Conservation (phyloP, 2,888 invertebrate species). For the Pristionchus maxplancki region DNA sequence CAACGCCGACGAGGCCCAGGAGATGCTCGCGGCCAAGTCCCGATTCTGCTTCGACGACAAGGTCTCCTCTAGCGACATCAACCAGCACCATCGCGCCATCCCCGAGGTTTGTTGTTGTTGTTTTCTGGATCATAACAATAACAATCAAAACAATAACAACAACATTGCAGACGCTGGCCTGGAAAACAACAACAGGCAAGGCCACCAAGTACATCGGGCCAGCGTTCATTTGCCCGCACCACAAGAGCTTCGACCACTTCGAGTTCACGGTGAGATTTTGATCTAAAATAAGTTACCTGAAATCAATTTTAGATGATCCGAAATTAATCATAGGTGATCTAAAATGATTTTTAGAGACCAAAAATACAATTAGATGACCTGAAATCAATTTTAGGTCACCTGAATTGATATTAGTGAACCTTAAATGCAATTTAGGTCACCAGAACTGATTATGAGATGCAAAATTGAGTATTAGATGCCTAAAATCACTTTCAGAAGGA, state of each 20-base stretch:
- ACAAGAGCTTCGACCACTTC: neutral
- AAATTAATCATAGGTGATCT: no score
- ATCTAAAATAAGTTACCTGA: neutral
- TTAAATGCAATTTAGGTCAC: no score
- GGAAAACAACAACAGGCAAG: neutral
- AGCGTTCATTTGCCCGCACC: neutral
- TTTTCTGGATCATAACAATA: neutral
- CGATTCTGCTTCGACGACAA: neutral
- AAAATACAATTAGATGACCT: no score
- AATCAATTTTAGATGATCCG: neutral
- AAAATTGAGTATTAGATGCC: neutral
- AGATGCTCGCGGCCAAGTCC: neutral
- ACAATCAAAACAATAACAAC: neutral
- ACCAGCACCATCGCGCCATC: neutral
- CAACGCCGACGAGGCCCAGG: neutral
- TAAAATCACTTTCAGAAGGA: neutral
- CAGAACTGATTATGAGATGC: no score
- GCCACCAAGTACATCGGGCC: neutral
- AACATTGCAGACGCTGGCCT: neutral
- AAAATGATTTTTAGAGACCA: no score
- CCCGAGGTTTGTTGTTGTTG: neutral
- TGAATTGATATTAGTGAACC: no score
- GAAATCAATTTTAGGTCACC: no score
- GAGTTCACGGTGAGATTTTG: neutral
- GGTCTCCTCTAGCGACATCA: neutral